Conservation (phyloP, 2,113 vertebrate genomes). For the Clupea harengus region DNA sequence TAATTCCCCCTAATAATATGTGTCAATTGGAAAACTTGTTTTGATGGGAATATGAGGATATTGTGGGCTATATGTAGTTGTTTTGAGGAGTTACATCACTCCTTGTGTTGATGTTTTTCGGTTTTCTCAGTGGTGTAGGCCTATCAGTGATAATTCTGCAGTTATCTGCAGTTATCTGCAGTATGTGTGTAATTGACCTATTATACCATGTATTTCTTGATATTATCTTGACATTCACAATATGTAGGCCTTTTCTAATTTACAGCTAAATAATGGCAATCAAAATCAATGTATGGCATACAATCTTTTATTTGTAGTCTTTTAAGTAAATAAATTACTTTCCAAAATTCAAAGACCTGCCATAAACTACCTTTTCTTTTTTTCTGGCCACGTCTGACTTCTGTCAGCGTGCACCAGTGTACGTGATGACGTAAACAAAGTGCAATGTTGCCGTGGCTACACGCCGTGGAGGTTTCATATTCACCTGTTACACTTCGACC, state of each 20-base stretch:
- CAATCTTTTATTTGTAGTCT: not conserved
- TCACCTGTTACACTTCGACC: slow-evolving; percentile 61
- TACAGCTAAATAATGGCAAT: not conserved
- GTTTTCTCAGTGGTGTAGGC: not conserved
- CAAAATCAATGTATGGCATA: not conserved
- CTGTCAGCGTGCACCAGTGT: not conserved
- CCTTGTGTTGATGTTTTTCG: no score
- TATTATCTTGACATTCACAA: not conserved
- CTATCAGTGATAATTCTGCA: not conserved
- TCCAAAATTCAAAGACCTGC: not conserved
- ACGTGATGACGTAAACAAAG: slow-evolving; percentile 37
- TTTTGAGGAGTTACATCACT: not conserved
- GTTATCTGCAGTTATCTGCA: not conserved
- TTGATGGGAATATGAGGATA: not conserved
- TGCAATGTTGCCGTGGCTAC: slow-evolving; percentile 36
- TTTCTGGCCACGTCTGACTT: not conserved
- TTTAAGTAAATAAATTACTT: not conserved
- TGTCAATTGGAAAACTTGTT: not conserved
- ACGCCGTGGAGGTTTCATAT: slow-evolving; percentile 47
- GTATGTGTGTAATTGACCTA: not conserved
- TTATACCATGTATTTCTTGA: not conserved
- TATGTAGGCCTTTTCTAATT: not conserved
- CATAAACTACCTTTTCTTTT: not conserved
- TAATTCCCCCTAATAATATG: not conserved
- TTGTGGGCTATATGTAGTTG: no score